These are phyloP conservation scores for Agrilus mali DNA, from an alignment of 2,888 invertebrate genomes.

Conservation along the genomic window DNA sequence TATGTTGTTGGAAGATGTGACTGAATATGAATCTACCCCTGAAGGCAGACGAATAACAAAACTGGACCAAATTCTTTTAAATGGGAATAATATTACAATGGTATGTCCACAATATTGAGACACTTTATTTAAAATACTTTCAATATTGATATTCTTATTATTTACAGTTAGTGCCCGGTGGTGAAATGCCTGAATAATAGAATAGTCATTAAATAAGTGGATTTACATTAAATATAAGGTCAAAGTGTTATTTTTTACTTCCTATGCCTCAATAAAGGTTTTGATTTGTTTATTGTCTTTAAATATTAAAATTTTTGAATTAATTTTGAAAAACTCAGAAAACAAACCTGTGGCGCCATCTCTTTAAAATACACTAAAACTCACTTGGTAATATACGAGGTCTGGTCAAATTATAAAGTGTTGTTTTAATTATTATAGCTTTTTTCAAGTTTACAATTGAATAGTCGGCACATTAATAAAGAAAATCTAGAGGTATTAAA, in stretches of 20 bases:
- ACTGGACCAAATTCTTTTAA: constrained; percentile 92
- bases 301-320: not conserved
- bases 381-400: not conserved
- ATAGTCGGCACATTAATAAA: too few species aligned
- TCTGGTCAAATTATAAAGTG: not conserved
- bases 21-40: constrained; percentile 94
- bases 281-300: not conserved
- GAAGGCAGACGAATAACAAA: constrained; percentile 94
- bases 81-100: constrained; percentile 99
- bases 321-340: too few species aligned
- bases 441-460: too few species aligned
- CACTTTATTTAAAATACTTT: not conserved
- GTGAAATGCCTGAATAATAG: constrained; percentile 54
- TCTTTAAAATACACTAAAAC: too few species aligned
- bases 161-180: constrained; percentile 65
- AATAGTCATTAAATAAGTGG: not conserved
- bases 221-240: not conserved
- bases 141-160: constrained; percentile 15
- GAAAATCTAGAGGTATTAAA: too few species aligned
- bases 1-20: constrained; percentile 95
- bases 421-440: too few species aligned
- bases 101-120: constrained; percentile 31
- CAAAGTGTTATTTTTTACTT: not conserved
- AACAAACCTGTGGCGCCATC: too few species aligned
- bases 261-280: not conserved